Conservation (phyloP, 92 coral and sea anemone genomes). For the Umimayanthus kanabou region DNA sequence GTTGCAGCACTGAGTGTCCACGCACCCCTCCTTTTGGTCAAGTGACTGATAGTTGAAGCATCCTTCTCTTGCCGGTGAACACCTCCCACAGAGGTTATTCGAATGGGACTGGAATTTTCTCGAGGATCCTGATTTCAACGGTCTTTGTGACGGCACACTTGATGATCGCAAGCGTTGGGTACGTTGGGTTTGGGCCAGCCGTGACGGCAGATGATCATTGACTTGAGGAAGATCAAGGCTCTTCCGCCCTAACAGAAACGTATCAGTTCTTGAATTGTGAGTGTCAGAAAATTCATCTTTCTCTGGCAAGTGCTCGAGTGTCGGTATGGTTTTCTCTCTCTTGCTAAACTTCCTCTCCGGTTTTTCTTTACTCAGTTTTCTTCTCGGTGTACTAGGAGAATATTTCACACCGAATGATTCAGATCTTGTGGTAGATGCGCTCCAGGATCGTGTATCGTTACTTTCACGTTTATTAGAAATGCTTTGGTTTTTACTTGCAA, state of each 20-base stretch:
- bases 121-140: constrained; percentile 24
- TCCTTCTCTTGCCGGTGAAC: constrained; percentile 62
- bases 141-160: constrained; percentile 67
- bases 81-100: constrained; percentile 52
- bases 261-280: not conserved
- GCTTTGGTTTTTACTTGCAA: not conserved
- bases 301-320: constrained; percentile 76
- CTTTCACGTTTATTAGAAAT: constrained; percentile 23
- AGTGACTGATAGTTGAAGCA: not conserved
- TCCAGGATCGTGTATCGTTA: constrained; percentile 19
- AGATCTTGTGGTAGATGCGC: constrained; percentile 54
- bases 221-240: constrained; percentile 28
- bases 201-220: constrained; percentile 20
- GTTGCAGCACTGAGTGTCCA: not conserved
- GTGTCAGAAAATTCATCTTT: constrained; percentile 67
- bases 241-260: not conserved
- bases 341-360: constrained; percentile 64
- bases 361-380: constrained; percentile 37
- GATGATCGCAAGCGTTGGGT: constrained; percentile 44
- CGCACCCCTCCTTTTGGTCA: not conserved
- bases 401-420: constrained; percentile 11
- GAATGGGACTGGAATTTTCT: constrained; percentile 60
- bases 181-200: constrained; percentile 49
- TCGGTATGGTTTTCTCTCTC: constrained; percentile 56
- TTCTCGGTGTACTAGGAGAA: constrained; percentile 40